Base-by-base conservation (phyloP, 2,888 invertebrate species). In the Dryadula phaetusa region DNA sequence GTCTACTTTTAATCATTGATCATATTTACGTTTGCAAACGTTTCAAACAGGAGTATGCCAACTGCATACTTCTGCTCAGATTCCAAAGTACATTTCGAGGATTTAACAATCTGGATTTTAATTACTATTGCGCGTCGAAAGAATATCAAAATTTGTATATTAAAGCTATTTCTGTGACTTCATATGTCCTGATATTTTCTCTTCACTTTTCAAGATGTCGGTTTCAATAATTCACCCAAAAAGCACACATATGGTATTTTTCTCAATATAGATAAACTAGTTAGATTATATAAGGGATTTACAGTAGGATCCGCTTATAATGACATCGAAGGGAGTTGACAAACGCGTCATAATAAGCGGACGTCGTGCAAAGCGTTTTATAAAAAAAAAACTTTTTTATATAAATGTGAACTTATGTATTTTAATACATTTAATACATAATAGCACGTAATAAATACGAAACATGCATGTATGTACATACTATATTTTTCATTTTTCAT, bases 311-410 rank as follows among this genome's bases (percentile, higher is more conserved):
- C 2, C 14, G n/a, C 14, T 12, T 40, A 40, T 16, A 42, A 42
- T 42, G 42, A 42, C 42, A 42, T 42, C 16, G 32, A 52, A 20
- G 2, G 46, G 46, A 10, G 12, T 7, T 20, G 20, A 46, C 20
- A 46, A 22, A 42, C 42, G 0, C 12, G 42, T 42, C 16, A 42
- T 42, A 42, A 10, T 42, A 42, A 42, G 42, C 25, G 37, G 53
- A 53, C 18, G 34, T 34, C 18, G 18, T 54, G 34, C 53, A 54
- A 37, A 54, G 37, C 34, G 0, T 54, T 32, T 53, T 53, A 8
- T 32, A 16, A 53, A 53, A 18, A 53, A 34, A 53, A 18, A 18
- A 53, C n/a, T 8, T 32, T 53, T n/a, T n/a, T 10, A 34, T 1
- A 10, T 53, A 32, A 4, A n/a, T n/a, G n/a, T n/a, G n/a, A n/a